phyloP scores from a whole-genome alignment of 1,140 invertebrate species.

The Lerema accius region DNA sequence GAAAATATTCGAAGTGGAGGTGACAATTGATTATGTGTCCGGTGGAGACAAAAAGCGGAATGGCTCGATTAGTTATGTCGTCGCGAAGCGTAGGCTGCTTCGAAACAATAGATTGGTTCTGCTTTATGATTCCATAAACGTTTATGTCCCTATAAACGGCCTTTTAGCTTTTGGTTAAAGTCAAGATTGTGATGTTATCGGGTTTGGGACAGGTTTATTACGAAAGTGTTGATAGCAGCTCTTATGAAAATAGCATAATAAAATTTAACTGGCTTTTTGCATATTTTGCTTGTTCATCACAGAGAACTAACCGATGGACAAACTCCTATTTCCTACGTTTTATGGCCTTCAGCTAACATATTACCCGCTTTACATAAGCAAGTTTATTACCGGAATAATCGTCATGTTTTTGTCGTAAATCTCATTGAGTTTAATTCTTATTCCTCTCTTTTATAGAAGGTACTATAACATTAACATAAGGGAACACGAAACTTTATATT shows the following conservation, averaged over 20 bases:
- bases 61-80: constrained; percentile 76
- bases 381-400: constrained; percentile 24
- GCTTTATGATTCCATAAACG: constrained; percentile 81
- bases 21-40: constrained; percentile 79
- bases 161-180: constrained; percentile 70
- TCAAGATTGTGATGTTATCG: constrained; percentile 74
- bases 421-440: constrained; percentile 13
- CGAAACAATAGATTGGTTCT: constrained; percentile 77
- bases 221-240: constrained; percentile 51
- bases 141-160: constrained; percentile 79
- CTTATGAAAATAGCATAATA: constrained; percentile 41
- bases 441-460: constrained; percentile 11
- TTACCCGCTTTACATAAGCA: constrained; percentile 25
- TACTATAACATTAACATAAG: constrained; percentile 20
- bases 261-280: constrained; percentile 36
- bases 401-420: constrained; percentile 30
- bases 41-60: constrained; percentile 76
- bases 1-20: constrained; percentile 68
- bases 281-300: constrained; percentile 41
- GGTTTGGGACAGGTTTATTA: constrained; percentile 68
- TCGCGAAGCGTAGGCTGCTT: constrained; percentile 63
- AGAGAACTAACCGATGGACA: constrained; percentile 8
- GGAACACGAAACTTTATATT: constrained; percentile 6
- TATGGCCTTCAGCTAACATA: constrained; percentile 18
- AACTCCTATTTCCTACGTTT: constrained; percentile 17